These are phyloP conservation scores for Dusona sp. DNA, from an alignment of 2,888 invertebrate genomes.

Conservation along the genomic window DNA sequence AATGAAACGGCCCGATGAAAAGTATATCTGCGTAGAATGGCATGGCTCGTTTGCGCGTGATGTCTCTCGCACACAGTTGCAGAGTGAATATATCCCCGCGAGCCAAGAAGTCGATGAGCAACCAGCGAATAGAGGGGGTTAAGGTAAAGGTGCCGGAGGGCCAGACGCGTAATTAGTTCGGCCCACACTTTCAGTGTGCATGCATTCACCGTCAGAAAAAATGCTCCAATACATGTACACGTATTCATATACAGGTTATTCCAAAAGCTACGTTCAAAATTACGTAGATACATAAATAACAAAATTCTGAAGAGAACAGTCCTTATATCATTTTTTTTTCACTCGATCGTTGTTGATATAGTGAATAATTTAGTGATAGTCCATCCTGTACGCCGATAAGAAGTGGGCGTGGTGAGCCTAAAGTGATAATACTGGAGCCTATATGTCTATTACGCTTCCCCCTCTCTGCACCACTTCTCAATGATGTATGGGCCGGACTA, in stretches of 20 bases:
- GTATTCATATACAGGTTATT: not conserved
- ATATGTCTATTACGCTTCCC: too few species aligned
- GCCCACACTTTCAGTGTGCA: slow-evolving; percentile 70
- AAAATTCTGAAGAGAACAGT: not conserved
- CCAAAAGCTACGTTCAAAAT: not conserved
- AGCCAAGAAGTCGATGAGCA: slow-evolving; percentile 35
- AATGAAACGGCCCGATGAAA: slow-evolving; percentile 73
- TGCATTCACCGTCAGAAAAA: slow-evolving; percentile 52
- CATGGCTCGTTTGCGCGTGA: slow-evolving; percentile 56
- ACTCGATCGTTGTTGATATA: not conserved
- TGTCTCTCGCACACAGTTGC: slow-evolving; percentile 31
- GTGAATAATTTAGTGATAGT: not conserved
- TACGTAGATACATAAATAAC: not conserved
- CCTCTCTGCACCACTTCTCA: too few species aligned
- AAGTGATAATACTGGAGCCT: too few species aligned
- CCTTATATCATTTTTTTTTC: not conserved
- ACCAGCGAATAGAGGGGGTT: slow-evolving; percentile 24
- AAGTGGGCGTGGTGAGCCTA: too few species aligned
- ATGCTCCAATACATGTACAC: not conserved
- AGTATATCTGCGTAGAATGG: slow-evolving; percentile 44
- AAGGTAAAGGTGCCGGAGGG: slow-evolving; percentile 68
- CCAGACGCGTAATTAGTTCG: slow-evolving; percentile 74
- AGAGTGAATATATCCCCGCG: slow-evolving; percentile 1
- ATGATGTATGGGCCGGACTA: too few species aligned
- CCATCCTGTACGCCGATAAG: too few species aligned